Conservation (phyloP, 2,797 vertebrate genomes). For the Simalia tracyae region DNA sequence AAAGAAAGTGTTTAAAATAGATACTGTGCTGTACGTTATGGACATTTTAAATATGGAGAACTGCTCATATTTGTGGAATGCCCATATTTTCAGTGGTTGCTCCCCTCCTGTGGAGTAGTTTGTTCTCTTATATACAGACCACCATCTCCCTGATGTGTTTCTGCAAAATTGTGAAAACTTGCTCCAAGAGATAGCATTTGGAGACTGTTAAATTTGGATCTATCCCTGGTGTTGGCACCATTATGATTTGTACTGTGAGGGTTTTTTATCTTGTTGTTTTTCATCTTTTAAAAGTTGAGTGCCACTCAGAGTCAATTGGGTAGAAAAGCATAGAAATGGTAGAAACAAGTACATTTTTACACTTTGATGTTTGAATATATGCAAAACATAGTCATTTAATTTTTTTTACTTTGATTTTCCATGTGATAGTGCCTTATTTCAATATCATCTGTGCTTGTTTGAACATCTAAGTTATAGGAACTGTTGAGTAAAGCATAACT, state of each 20-base stretch:
- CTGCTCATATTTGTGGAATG: not conserved
- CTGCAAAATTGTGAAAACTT: not conserved
- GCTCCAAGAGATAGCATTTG: not conserved
- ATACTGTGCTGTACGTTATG: not conserved
- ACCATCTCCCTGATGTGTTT: not conserved
- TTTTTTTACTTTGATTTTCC: not conserved
- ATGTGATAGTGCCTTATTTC: not conserved
- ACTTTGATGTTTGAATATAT: not conserved
- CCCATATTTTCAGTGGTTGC: not conserved
- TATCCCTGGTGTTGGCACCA: not conserved
- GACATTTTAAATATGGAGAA: not conserved
- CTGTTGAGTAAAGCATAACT: not conserved
- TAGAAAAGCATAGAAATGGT: not conserved
- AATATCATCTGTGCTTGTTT: not conserved
- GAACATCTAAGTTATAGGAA: not conserved
- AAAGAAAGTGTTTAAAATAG: not conserved
- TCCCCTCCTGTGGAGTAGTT: not conserved
- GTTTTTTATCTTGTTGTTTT: not conserved
- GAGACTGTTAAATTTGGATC: not conserved
- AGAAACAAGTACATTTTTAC: not conserved
- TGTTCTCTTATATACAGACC: not conserved
- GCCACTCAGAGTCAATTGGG: not conserved
- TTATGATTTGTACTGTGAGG: not conserved
- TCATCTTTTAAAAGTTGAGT: not conserved
- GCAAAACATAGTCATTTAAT: not conserved